Conservation (phyloP, 2,113 vertebrate genomes). For the Leptobrachium leishanense region DNA sequence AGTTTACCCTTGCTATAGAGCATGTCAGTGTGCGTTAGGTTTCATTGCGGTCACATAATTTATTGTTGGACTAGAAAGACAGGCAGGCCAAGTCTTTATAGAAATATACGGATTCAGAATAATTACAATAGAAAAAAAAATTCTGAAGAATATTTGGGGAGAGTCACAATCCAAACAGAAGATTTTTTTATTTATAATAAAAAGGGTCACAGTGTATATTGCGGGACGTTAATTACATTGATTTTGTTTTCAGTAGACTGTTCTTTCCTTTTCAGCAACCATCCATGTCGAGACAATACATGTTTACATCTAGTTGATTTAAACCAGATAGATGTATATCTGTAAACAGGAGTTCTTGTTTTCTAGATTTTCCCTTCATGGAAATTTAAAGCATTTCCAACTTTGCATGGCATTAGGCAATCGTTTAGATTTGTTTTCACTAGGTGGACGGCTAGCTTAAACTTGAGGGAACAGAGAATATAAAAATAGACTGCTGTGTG, state of each 20-base stretch:
- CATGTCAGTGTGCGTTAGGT: too few species aligned
- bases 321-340: not conserved
- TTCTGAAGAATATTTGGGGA: too few species aligned
- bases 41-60: too few species aligned
- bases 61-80: too few species aligned
- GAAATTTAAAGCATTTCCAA: conserved; percentile 38
- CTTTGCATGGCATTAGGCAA: conserved; percentile 45
- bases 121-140: too few species aligned
- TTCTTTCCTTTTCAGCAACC: not conserved
- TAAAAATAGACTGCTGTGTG: not conserved
- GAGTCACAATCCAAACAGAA: too few species aligned
- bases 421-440: not conserved
- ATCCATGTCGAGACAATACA: not conserved
- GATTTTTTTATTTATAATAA: too few species aligned
- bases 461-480: not conserved
- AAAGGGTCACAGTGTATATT: not conserved
- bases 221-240: not conserved
- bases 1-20: too few species aligned
- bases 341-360: not conserved
- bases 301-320: not conserved
- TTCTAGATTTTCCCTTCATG: conserved; percentile 4
- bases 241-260: not conserved
- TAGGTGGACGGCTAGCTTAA: conserved; percentile 29
- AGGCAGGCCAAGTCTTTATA: too few species aligned
- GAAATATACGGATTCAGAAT: too few species aligned